Evolutionary conservation across 2,888 invertebrate genomes (phyloP).

Genomic region (Clitarchus hookeri): DNA sequence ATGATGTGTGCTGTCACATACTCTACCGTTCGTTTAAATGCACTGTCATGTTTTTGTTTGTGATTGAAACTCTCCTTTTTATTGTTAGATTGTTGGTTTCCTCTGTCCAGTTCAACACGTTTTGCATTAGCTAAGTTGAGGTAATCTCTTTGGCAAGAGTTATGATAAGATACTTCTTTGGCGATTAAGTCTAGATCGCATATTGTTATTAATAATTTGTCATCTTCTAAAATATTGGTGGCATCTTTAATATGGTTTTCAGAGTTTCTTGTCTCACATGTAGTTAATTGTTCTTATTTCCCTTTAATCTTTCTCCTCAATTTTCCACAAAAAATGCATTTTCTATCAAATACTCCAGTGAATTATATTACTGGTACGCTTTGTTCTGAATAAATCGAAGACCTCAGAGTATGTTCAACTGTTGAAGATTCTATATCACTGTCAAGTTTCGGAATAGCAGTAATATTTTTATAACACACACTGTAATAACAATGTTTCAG

Average conservation of each 20-base stretch:
- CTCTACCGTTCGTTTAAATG: constrained; percentile 15
- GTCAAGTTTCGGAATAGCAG: neutral
- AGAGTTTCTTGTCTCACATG: constrained; percentile 5
- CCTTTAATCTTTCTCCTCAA: constrained; percentile 18
- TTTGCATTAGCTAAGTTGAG: constrained; percentile 15
- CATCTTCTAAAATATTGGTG: constrained; percentile 15
- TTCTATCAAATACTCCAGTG: constrained; percentile 20
- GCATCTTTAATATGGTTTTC: constrained; percentile 17
- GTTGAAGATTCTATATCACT: neutral
- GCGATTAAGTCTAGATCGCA: constrained; percentile 10
- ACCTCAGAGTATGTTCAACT: constrained; percentile 22
- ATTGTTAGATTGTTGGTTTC: constrained; percentile 5
- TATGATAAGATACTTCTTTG: constrained; percentile 21
- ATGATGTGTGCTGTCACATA: constrained; percentile 3
- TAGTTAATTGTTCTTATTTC: neutral
- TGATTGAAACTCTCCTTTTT: constrained; percentile 16
- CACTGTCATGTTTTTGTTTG: constrained; percentile 17
- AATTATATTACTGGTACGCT: neutral
- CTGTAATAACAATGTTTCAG: constrained; percentile 19
- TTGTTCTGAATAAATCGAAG: constrained; percentile 2
- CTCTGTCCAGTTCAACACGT: constrained; percentile 10
- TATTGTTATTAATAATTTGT: constrained; percentile 17
- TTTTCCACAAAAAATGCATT: constrained; percentile 18
- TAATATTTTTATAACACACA: constrained; percentile 1
- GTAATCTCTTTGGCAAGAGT: constrained; percentile 11